These are phyloP conservation scores for Mimachlamys varia DNA, from an alignment of 2,888 invertebrate species.

Conservation along the genomic window DNA sequence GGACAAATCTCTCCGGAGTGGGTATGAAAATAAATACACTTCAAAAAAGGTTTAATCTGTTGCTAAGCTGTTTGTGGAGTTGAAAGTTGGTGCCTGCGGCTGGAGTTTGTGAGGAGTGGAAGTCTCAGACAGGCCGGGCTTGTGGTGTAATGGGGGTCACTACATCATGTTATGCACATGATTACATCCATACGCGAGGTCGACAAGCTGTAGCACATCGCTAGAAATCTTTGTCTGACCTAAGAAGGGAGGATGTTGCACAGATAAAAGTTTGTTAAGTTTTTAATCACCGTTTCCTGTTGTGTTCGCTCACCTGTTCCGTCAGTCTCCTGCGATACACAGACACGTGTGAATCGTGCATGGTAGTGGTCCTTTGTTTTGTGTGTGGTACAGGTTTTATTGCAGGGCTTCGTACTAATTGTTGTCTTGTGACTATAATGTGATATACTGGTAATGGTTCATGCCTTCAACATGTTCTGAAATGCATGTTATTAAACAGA, in stretches of 20 bases:
- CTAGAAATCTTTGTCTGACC: not conserved
- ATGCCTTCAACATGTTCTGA: too few relatives aligned
- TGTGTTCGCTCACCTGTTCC: constrained; percentile 6
- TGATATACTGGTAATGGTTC: not conserved
- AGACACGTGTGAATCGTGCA: not conserved
- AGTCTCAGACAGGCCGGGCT: not conserved
- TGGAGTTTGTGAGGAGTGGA: not conserved
- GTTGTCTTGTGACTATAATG: not conserved
- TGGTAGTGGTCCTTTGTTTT: not conserved
- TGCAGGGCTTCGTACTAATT: not conserved
- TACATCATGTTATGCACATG: not conserved
- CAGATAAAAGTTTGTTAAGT: constrained; percentile 8
- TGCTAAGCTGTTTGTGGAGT: not conserved
- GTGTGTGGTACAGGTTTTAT: not conserved
- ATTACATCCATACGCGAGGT: constrained; percentile 14
- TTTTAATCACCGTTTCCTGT: constrained; percentile 32
- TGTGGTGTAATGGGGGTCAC: constrained; percentile 13
- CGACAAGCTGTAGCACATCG: not conserved
- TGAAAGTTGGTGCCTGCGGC: not conserved
- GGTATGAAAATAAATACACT: constrained; percentile 9
- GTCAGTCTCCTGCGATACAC: not conserved
- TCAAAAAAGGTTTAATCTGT: not conserved
- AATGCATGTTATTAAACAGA: not conserved
- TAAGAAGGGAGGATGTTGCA: not conserved
- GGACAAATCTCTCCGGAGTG: constrained; percentile 6